Base-by-base conservation (phyloP, 2,113 vertebrate species). In the Chaetodon trifascialis region DNA sequence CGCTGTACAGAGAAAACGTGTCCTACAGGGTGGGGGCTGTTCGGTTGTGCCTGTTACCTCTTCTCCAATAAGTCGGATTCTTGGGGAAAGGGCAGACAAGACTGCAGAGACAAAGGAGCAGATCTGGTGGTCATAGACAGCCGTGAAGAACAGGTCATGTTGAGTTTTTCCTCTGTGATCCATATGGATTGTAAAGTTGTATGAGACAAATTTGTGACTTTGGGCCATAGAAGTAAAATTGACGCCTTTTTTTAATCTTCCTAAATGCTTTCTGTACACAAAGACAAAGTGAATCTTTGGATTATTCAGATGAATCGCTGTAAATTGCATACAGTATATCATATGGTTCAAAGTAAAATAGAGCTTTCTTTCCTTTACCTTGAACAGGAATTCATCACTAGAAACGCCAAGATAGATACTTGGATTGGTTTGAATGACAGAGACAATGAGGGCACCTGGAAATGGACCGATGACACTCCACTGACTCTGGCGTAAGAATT, bases 91-190 rank as follows among this genome's bases (percentile, higher is more conserved):
- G 55, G 71, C 70, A 49, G 65, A 68, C 1, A 84, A 0, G 60
- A 84, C 78, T 92, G 89, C 63, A 80, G 5, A 40, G 3, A 5
- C 7, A 79, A 11, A 54, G 82, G 62, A 76, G 86, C 77, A 34
- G 74, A 88, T 70, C 88, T 92, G 83, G 76, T 86, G 56, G n/a
- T 81, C 49, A 67, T 91, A 30, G 36, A 83, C 25, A 84, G 58
- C 15, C 0, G 3, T 16, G 76, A 70, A 51, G 84, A 85, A 68
- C 79, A 88, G 76, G 89, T 86, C 51, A 0, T 21, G 17, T 52
- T 7, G 9, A 23, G 9, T 54, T 23, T 23, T 54, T 7, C 8
- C 38, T 8, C 38, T 7, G 8, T 7, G 38, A 40, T 40, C 38
- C 4, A 3, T 3, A 30, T 30, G 30, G 30, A 30, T 30, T 30